Evolutionary conservation across 1,140 invertebrate species (phyloP), one percentile per base, ranked within the genome.

Genomic region (Philaenus spumarius): DNA sequence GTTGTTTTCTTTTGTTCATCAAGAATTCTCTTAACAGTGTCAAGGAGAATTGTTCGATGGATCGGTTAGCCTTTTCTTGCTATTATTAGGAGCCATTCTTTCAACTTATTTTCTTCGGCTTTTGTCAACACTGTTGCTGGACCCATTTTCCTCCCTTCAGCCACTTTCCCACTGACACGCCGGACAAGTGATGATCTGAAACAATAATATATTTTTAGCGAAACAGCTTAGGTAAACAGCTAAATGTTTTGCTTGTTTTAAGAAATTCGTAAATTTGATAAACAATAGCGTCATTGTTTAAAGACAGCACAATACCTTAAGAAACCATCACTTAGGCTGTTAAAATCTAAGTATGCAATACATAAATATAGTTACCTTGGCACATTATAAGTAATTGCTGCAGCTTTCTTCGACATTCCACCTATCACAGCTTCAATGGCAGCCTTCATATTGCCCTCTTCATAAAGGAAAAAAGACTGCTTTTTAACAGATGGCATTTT

Each of bases 61-160:
- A n/a, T n/a, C n/a, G n/a, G n/a, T n/a, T n/a, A n/a, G n/a, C 24
- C 50, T 30, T 34, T 34, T 15, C 20, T 52, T 26, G 50, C 50
- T 11, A 34, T 34, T n/a, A 12, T n/a, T 5, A 52, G 5, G 2
- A 52, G 12, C 50, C 50, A 52, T 6, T 52, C 50, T 30, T 34
- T 26, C 5, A 52, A 7, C n/a, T 30, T 52, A n/a, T n/a, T n/a
- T n/a, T n/a, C n/a, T n/a, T n/a, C n/a, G n/a, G n/a, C 26, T 23
- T 19, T 14, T 24, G 17, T 48, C 22, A 48, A 14, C 17, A 23
- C 23, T n/a, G 46, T 20, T 48, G 4, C 46, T 2, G 46, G 46
- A 2, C 46, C 46, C 46, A 48, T 48, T 24, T 19, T 48, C 17
- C 12, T 37, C n/a, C 35, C 35, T n/a, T 37, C 35, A n/a, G 35